Conservation (phyloP, 2,888 invertebrate genomes). For the Drosophila nr. perissopoda region DNA sequence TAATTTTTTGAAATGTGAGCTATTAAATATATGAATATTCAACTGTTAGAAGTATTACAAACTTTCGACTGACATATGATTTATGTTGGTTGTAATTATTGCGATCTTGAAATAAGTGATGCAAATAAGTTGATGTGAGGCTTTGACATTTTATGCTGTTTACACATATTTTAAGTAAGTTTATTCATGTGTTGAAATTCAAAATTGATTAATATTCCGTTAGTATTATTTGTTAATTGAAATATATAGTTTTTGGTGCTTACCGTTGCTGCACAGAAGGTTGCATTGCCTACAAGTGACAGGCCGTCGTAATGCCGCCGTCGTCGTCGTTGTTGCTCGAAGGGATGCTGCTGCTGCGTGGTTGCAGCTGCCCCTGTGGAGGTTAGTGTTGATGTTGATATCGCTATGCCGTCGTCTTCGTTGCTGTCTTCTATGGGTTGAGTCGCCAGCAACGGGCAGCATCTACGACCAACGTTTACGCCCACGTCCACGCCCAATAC, state of each 20-base stretch:
- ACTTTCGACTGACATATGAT: background rate
- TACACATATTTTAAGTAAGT: background rate
- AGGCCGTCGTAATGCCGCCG: slow-evolving; percentile 79
- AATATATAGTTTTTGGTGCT: slow-evolving; percentile 62
- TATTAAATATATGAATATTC: background rate
- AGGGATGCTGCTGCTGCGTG: slow-evolving; percentile 42
- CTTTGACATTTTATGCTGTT: background rate
- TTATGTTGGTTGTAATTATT: background rate
- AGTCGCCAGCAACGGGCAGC: slow-evolving; percentile 57
- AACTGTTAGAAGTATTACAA: background rate
- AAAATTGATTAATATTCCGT: background rate
- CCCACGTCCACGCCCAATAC: slow-evolving; percentile 22
- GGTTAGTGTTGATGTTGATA: slow-evolving; percentile 43
- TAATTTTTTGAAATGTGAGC: background rate
- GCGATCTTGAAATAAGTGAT: background rate
- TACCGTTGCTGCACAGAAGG: slow-evolving; percentile 85
- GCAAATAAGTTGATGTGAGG: background rate
- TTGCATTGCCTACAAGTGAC: slow-evolving; percentile 85
- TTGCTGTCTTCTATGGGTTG: slow-evolving; percentile 37
- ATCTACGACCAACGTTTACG: slow-evolving; percentile 34
- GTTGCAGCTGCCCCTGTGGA: slow-evolving; percentile 38
- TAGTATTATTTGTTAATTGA: background rate
- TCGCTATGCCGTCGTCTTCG: slow-evolving; percentile 43
- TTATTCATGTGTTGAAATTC: background rate
- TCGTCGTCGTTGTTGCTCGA: slow-evolving; percentile 62